These are phyloP conservation scores for Cardiocondyla obscurior DNA, from an alignment of 1,140 invertebrate genomes.

Conservation along the genomic window DNA sequence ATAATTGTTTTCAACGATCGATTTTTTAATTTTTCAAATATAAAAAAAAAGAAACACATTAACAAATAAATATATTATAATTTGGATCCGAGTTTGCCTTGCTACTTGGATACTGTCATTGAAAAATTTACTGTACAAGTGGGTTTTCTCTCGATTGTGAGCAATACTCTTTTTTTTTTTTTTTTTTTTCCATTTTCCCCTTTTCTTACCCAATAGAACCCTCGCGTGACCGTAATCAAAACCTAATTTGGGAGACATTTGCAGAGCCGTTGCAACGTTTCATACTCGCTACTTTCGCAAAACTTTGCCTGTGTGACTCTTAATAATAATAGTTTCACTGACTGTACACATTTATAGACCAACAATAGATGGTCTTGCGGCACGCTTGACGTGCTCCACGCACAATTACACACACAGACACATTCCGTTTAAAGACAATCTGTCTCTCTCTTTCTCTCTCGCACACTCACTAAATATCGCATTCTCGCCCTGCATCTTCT, in stretches of 20 bases:
- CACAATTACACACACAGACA: constrained; percentile 77
- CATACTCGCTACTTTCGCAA: constrained; percentile 65
- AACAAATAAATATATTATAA: constrained; percentile 78
- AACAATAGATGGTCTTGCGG: constrained; percentile 83
- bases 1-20: constrained; percentile 41
- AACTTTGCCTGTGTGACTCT: constrained; percentile 80
- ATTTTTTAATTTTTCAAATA: constrained; percentile 43
- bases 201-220: constrained; percentile 65
- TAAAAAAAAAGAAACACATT: constrained; percentile 65
- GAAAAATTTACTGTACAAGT: constrained; percentile 80
- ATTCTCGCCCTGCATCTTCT: constrained; percentile 44
- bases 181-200: constrained; percentile 67
- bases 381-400: constrained; percentile 78
- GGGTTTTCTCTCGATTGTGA: constrained; percentile 67
- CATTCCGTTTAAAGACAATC: constrained; percentile 45
- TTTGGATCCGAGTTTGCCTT: constrained; percentile 77
- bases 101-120: constrained; percentile 62
- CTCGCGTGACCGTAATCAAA: constrained; percentile 60
- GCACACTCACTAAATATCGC: constrained; percentile 53
- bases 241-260: constrained; percentile 65
- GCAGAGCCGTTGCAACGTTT: constrained; percentile 69
- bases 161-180: constrained; percentile 61
- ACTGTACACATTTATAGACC: constrained; percentile 84
- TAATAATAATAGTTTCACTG: constrained; percentile 85
- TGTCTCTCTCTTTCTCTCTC: constrained; percentile 44